Conservation (phyloP, 1,140 invertebrate species). For the Copidosoma floridanum region DNA sequence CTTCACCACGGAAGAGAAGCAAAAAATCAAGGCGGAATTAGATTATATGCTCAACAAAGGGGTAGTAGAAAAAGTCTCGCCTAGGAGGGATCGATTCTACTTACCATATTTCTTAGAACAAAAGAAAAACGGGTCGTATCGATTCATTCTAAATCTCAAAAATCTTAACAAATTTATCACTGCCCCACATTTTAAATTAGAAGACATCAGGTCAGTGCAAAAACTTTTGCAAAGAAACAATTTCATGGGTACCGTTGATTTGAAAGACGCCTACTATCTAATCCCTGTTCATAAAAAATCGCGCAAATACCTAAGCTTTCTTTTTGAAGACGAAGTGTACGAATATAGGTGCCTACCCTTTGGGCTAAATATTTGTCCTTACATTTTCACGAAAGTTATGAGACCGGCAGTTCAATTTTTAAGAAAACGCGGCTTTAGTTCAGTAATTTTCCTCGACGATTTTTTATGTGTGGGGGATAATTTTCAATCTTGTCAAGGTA, state of each 20-base stretch:
- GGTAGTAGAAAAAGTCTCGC: background rate
- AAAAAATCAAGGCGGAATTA: background rate
- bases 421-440: no score
- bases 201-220: slow-evolving; percentile 24
- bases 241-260: slow-evolving; percentile 12
- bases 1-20: background rate
- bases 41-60: slow-evolving; percentile 7
- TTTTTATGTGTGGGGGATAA: no score
- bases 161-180: no score
- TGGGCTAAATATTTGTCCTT: no score
- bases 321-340: slow-evolving; percentile 21
- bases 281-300: slow-evolving; percentile 4
- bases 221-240: background rate
- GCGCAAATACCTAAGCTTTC: slow-evolving; percentile 14
- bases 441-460: no score
- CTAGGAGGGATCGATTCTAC: slow-evolving; percentile 7
- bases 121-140: slow-evolving; percentile 40
- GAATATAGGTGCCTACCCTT: no score
- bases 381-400: no score
- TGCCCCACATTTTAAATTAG: slow-evolving; percentile 35
- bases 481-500: no score
- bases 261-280: slow-evolving; percentile 16
- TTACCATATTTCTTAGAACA: slow-evolving; percentile 30
- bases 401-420: no score
- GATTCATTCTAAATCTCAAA: no score